Percentiles rank a stretch among this genome's conserved stretches.
These are phyloP conservation scores for Cyphomyrus discorhynchus DNA, from an alignment of 2,113 vertebrate species.

Conservation along the genomic window DNA sequence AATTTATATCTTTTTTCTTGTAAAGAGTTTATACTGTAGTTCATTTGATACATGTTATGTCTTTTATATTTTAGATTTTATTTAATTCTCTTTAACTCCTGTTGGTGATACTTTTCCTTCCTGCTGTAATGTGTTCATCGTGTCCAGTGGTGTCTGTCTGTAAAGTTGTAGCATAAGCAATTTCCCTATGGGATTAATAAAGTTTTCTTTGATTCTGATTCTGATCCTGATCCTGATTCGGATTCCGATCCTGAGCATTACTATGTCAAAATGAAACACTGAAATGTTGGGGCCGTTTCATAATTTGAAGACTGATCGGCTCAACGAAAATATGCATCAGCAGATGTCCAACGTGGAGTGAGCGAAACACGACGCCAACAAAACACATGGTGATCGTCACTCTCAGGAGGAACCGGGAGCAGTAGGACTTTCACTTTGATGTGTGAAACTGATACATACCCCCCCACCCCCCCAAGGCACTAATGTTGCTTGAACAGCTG, in stretches of 20 bases:
- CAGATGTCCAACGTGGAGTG: neutral
- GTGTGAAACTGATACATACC: constrained; percentile 21
- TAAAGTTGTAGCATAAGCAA: too few relatives aligned
- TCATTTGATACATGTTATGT: too few relatives aligned
- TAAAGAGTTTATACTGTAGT: too few relatives aligned
- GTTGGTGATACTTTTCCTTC: too few relatives aligned
- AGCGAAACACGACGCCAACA: neutral
- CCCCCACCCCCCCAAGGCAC: neutral
- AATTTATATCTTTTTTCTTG: too few relatives aligned
- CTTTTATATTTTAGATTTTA: too few relatives aligned
- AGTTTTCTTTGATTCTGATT: too few relatives aligned
- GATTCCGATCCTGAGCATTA: neutral
- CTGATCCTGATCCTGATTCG: too few relatives aligned
- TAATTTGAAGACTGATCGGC: neutral
- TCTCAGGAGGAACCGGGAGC: constrained; percentile 3
- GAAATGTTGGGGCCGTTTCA: neutral
- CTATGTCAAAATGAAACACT: neutral
- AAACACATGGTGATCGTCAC: neutral
- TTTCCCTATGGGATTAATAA: too few relatives aligned
- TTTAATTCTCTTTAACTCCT: too few relatives aligned
- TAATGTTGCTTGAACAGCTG: constrained; percentile 18
- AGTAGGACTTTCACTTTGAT: neutral
- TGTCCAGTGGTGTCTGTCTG: too few relatives aligned
- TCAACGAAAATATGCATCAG: neutral
- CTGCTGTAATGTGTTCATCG: too few relatives aligned